phyloP scores from a whole-genome alignment of 2,113 vertebrate species.

The Pseudorhombus dupliciocellatus region DNA sequence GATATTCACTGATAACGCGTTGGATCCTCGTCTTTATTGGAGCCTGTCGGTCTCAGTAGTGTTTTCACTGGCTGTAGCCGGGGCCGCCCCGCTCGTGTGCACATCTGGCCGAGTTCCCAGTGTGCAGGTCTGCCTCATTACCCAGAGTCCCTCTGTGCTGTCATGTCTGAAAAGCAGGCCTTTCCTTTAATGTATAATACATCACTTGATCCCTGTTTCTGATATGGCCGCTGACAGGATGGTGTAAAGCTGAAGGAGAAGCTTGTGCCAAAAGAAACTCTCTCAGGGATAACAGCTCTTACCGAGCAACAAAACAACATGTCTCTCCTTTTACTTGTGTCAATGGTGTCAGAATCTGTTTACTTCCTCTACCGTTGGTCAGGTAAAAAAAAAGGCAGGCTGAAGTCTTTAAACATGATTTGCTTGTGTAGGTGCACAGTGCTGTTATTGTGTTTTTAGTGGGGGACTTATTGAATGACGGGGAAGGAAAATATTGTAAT shows the following conservation, averaged over 20 bases:
- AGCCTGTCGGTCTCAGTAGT: slow-evolving; percentile 33
- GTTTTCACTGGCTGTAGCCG: slow-evolving; percentile 21
- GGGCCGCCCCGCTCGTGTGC: slow-evolving; percentile 41
- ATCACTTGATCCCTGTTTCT: slow-evolving; percentile 71
- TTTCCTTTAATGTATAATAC: slow-evolving; percentile 80
- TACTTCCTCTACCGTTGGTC: slow-evolving; percentile 10
- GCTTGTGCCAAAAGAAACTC: slow-evolving; percentile 49
- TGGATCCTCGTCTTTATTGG: slow-evolving; percentile 17
- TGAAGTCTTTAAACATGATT: slow-evolving; percentile 8
- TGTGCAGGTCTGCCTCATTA: slow-evolving; percentile 73
- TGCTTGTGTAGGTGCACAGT: not conserved
- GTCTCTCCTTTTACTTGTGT: slow-evolving; percentile 36
- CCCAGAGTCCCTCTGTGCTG: slow-evolving; percentile 75
- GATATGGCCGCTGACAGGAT: slow-evolving; percentile 70
- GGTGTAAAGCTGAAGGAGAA: slow-evolving; percentile 48
- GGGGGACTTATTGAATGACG: not conserved
- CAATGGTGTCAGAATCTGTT: slow-evolving; percentile 48
- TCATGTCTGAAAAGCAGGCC: slow-evolving; percentile 71
- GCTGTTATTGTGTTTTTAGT: not conserved
- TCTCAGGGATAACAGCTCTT: slow-evolving; percentile 48
- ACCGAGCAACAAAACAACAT: slow-evolving; percentile 51
- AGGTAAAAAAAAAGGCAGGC: not conserved
- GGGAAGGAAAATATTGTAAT: not conserved
- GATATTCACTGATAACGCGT: slow-evolving; percentile 1
- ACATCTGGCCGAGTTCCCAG: slow-evolving; percentile 67